These are phyloP conservation scores for Tragulus kanchil DNA, from an alignment of 2,113 vertebrate genomes.

Conservation along the genomic window DNA sequence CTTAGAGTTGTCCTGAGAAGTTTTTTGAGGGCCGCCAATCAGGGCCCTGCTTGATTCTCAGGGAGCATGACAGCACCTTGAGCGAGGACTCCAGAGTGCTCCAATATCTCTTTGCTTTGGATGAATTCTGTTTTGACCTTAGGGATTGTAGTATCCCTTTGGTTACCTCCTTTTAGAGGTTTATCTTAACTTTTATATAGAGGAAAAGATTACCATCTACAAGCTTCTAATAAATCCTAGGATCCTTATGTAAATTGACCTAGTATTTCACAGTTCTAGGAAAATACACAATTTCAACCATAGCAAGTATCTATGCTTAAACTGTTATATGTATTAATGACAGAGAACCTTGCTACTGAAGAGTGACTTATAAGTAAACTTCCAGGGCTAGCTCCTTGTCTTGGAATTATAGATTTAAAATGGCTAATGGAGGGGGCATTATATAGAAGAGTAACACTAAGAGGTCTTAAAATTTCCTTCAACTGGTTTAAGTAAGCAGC, in stretches of 20 bases:
- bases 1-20: background rate
- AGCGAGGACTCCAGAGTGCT: background rate
- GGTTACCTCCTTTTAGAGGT: background rate
- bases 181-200: background rate
- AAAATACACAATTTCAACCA: background rate
- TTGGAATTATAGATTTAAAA: constrained; percentile 52
- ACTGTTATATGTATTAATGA: background rate
- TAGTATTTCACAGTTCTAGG: background rate
- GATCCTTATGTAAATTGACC: background rate
- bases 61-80: background rate
- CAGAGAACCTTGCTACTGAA: background rate
- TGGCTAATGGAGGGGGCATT: background rate
- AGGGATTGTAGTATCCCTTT: background rate
- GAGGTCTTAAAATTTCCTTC: background rate
- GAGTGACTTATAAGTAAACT: background rate
- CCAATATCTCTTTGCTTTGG: background rate
- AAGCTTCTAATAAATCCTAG: background rate
- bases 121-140: background rate
- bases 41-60: background rate
- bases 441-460: background rate
- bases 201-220: background rate
- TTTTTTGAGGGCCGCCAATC: background rate
- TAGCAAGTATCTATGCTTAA: background rate
- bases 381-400: background rate
- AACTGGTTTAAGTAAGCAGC: constrained; percentile 16